phyloP scores from a whole-genome alignment of 2,888 invertebrate genomes.

The Zootermopsis nevadensis region DNA sequence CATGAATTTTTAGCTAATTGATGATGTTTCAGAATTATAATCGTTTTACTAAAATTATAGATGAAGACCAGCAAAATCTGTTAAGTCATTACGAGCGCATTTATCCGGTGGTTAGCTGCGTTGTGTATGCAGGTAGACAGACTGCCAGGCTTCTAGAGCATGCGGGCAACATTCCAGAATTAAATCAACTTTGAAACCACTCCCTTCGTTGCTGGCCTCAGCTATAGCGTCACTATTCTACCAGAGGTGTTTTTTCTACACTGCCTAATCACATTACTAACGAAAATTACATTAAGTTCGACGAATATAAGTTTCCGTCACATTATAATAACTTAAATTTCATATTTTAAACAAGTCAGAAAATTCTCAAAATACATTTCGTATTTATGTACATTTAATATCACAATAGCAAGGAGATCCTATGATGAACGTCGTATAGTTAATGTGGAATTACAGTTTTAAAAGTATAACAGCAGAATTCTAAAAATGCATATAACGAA shows the following conservation, averaged over 20 bases:
- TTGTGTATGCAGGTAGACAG: constrained; percentile 3
- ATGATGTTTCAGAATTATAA: background rate
- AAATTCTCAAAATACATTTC: too few relatives aligned
- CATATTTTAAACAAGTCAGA: too few relatives aligned
- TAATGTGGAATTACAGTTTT: too few relatives aligned
- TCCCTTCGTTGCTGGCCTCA: constrained; percentile 32
- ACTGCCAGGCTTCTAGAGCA: constrained; percentile 5
- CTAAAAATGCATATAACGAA: too few relatives aligned
- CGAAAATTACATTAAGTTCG: background rate
- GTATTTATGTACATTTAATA: too few relatives aligned
- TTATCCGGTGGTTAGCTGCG: constrained; percentile 15
- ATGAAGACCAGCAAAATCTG: constrained; percentile 12
- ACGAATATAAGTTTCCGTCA: background rate
- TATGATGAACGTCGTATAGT: too few relatives aligned
- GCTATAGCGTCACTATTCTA: constrained; percentile 11
- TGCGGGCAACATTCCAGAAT: constrained; percentile 3
- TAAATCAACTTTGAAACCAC: constrained; percentile 34
- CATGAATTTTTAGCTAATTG: background rate
- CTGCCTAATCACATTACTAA: constrained; percentile 17
- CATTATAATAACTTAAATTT: too few relatives aligned
- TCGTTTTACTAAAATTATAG: constrained; percentile 5
- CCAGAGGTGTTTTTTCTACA: constrained; percentile 12
- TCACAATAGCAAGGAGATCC: too few relatives aligned
- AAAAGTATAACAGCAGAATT: too few relatives aligned
- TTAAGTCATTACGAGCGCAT: constrained; percentile 9